Base-by-base conservation (phyloP, 2,888 invertebrate genomes). In the Pilophorus perplexus region DNA sequence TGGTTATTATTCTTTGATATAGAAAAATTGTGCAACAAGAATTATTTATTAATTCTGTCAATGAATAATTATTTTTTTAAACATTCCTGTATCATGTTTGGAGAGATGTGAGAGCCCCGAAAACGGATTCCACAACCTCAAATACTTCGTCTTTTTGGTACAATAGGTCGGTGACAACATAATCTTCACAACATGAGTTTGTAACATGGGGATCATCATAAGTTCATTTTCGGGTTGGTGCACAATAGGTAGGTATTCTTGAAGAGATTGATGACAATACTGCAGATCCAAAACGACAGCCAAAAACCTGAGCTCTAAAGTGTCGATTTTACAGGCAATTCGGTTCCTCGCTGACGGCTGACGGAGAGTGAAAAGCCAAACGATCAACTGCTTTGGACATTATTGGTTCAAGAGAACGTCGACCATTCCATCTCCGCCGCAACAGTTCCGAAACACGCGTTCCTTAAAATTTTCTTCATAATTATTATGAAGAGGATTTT, bases 161-260 rank as follows among this genome's bases (percentile, higher is more conserved):
- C 38, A 38, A 3, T 38, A 38, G 38, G 6, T 38, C 38, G 38
- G 38, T 3, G 38, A 6, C 38, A 33, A 33, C 33, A 38, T 2
- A 14, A 38, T 38, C 38, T 6, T 38, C 38, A 38, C 38, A 38
- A 38, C 38, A 38, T 14, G 38, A 14, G n/a, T 12, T 38, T 38
- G 3, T 38, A 12, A 33, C 33, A 33, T 33, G 33, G 33, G 33
- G 33, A 33, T 33, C 33, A 33, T 10, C 33, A 33, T 38, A 2
- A 38, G n/a, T 38, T 3, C 38, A 38, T 12, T 2, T 12, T 6
- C 38, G 2, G 12, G 33, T 33, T 33, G 33, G 33, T 33, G 33
- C 33, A 33, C 33, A 33, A 38, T n/a, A n/a, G n/a, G n/a, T n/a
- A n/a, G n/a, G n/a, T 38, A 38, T 38, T 38, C 38, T 38, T 38